Evolutionary conservation across 2,797 vertebrate genomes (phyloP), one percentile per base, ranked within the genome.

Genomic region (Chromis chromis): DNA sequence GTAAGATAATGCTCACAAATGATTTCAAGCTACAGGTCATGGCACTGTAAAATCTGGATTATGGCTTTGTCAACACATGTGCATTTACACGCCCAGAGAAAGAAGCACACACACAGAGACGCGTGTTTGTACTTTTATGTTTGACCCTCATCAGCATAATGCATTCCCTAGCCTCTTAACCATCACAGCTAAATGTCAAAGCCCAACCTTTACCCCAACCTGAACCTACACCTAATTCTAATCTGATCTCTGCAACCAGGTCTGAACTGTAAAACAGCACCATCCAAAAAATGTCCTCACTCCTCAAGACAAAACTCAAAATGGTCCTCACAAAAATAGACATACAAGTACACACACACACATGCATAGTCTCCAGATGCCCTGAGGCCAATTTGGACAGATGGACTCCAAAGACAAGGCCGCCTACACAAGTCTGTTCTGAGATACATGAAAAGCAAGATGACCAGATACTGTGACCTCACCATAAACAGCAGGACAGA

Each of bases 391-490:
- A 52, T 71, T 36, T 61, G 56, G 79, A 70, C 78, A 78, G 81
- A 86, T 89, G 74, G 82, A 78, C 82, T 81, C 65, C 61, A 60
- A 24, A 70, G 65, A 59, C 74, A 31, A 48, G 31, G 42, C 52
- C 9, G 56, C 60, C 82, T 53, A 60, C 78, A 65, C 62, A 78
- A 49, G 40, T 36, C 19, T 74, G 62, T 65, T 69, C 14, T 39
- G 56, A 31, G 13, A 58, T 57, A 50, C 44, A 49, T 68, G 25
- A 64, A 57, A 68, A 65, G 31, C 25, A 19, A n/a, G 42, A 68
- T 57, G 44, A 73, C 17, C 65, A 7, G 40, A 64, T 77, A 31
- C 4, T 42, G 12, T 54, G 65, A 79, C 65, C 68, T 80, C 64
- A 46, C n/a, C 3, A 6, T 7, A 40, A 69, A 42, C 24, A 70